Percentiles rank a stretch among this genome's conserved stretches.
These are phyloP conservation scores for Pygoscelis antarcticus DNA, from an alignment of 2,113 vertebrate species.

Conservation along the genomic window DNA sequence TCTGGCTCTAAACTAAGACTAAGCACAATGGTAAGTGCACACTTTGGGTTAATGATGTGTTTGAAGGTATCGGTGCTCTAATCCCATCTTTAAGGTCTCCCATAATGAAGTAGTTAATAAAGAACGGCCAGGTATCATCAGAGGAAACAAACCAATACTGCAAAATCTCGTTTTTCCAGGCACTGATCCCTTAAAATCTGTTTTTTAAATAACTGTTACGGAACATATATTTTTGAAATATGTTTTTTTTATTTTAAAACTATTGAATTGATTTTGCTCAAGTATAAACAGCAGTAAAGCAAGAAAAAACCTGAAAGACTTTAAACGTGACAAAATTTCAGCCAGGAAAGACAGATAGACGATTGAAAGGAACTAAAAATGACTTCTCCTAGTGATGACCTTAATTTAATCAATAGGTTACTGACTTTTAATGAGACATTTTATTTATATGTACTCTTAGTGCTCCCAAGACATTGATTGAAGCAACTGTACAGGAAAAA, in stretches of 20 bases:
- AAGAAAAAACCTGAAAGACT: background rate
- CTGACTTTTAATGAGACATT: background rate
- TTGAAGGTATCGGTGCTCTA: background rate
- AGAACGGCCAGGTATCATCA: background rate
- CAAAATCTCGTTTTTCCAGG: background rate
- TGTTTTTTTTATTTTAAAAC: background rate
- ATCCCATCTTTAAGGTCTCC: background rate
- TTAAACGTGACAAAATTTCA: background rate
- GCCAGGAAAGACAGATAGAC: background rate
- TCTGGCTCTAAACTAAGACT: background rate
- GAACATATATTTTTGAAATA: background rate
- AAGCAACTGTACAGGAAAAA: background rate
- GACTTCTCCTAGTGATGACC: background rate
- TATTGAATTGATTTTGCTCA: background rate
- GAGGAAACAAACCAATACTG: background rate
- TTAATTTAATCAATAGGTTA: background rate
- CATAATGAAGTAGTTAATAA: background rate
- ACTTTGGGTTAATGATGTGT: background rate
- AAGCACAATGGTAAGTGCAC: background rate
- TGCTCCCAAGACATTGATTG: background rate
- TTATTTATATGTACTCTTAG: background rate
- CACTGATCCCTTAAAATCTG: background rate
- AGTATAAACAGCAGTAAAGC: background rate
- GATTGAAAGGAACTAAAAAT: background rate
- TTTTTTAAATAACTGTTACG: background rate